A percentile compares a stretch with the other conserved stretches of the same genome.
These are phyloP conservation scores for Synergus gifuensis DNA, from an alignment of 2,888 invertebrate species.

Conservation along the genomic window DNA sequence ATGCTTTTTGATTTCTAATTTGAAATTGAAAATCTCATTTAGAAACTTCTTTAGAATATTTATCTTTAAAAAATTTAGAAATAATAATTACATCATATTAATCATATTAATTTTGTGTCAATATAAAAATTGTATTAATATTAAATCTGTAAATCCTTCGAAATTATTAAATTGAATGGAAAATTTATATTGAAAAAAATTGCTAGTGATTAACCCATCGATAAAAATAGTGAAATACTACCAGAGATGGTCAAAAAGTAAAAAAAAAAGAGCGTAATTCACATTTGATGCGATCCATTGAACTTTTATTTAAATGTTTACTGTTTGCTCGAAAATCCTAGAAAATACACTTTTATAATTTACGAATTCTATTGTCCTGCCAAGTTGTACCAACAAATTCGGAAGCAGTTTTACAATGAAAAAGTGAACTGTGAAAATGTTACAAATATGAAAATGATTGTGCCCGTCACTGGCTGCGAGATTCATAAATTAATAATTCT, in stretches of 20 bases:
- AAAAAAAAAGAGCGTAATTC: neutral
- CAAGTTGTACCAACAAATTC: slow-evolving; percentile 8
- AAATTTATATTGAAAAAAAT: neutral
- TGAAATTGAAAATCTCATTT: neutral
- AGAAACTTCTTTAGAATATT: no score
- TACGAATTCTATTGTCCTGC: slow-evolving; percentile 34
- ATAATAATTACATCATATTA: neutral
- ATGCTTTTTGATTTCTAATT: neutral
- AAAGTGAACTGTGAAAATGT: slow-evolving; percentile 4
- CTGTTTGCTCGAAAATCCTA: slow-evolving; percentile 33
- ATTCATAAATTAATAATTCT: slow-evolving; percentile 23
- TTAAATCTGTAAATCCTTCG: no score
- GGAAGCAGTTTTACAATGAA: slow-evolving; percentile 13
- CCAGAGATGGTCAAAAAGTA: slow-evolving; percentile 23
- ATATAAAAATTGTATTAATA: neutral
- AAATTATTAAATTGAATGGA: no score
- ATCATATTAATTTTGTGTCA: neutral
- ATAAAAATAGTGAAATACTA: no score
- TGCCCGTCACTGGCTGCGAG: slow-evolving; percentile 40
- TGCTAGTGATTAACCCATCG: no score
- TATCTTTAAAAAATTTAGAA: no score
- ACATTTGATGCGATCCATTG: slow-evolving; percentile 37
- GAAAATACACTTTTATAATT: slow-evolving; percentile 33
- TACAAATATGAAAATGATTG: slow-evolving; percentile 29
- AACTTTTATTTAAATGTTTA: slow-evolving; percentile 37